Evolutionary conservation across 1,140 invertebrate species (phyloP).

Genomic region (Trachymyrmex septentrionalis): DNA sequence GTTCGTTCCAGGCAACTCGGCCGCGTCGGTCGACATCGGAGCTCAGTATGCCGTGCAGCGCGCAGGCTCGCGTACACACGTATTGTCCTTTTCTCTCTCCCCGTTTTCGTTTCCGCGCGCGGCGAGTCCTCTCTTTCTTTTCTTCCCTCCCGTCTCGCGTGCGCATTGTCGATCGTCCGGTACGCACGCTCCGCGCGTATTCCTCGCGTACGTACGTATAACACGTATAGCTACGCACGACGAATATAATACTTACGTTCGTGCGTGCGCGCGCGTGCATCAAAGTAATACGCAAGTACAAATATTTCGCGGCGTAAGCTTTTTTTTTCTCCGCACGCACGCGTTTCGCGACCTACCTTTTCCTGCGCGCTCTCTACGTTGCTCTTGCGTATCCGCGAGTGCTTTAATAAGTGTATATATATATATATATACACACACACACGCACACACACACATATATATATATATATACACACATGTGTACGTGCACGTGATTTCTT

Average conservation of each 20-base stretch:
- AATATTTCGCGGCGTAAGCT: slow-evolving; percentile 36
- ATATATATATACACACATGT: too few species aligned
- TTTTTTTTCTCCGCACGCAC: slow-evolving; percentile 12
- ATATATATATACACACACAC: too few species aligned
- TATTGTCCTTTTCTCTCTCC: slow-evolving; percentile 64
- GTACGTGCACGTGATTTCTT: background rate
- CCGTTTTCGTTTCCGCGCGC: slow-evolving; percentile 57
- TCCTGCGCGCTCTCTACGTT: background rate
- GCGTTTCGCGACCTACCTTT: background rate
- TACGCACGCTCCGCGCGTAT: slow-evolving; percentile 34
- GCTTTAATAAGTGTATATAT: background rate
- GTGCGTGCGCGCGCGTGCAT: slow-evolving; percentile 6
- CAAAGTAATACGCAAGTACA: slow-evolving; percentile 68
- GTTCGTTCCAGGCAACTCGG: slow-evolving; percentile 73
- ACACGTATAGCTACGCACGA: background rate
- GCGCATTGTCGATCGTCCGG: background rate
- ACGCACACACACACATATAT: too few species aligned
- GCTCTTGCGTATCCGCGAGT: slow-evolving; percentile 1
- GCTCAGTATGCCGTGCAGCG: slow-evolving; percentile 84
- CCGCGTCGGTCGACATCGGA: slow-evolving; percentile 70
- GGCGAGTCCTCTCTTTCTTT: slow-evolving; percentile 67
- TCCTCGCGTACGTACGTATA: slow-evolving; percentile 49
- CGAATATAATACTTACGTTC: background rate
- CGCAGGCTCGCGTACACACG: slow-evolving; percentile 83
- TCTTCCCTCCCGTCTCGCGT: slow-evolving; percentile 33